phyloP scores from a whole-genome alignment of 1,140 invertebrate species.

The Diploscapter pachys region DNA sequence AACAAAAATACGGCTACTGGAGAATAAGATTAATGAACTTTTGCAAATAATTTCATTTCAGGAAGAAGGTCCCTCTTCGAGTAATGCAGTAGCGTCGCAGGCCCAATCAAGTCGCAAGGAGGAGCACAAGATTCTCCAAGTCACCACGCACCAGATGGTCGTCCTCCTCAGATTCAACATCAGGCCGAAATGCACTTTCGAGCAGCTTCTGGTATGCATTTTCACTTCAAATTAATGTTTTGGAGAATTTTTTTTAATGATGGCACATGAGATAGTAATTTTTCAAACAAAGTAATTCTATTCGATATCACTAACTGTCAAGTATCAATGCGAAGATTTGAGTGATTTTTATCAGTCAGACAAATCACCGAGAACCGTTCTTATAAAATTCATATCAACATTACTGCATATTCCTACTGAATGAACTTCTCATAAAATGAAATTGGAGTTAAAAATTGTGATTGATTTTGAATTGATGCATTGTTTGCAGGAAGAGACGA shows the following conservation, averaged over 20 bases:
- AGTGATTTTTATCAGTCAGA: too few species aligned
- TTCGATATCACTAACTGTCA: too few species aligned
- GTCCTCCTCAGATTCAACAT: conserved; percentile 96
- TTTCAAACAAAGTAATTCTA: too few species aligned
- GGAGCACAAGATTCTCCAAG: conserved; percentile 89
- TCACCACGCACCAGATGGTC: conserved; percentile 96
- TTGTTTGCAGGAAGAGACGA: conserved; percentile 84
- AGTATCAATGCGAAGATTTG: too few species aligned
- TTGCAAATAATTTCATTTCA: neutral
- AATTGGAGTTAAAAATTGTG: conserved; percentile 6
- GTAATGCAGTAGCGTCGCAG: neutral
- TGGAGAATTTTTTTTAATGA: too few species aligned
- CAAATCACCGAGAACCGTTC: too few species aligned
- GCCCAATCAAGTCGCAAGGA: conserved; percentile 49
- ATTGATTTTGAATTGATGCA: conserved; percentile 22
- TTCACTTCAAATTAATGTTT: neutral
- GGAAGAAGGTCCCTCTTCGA: neutral
- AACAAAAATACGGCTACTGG: neutral
- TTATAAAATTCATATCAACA: neutral
- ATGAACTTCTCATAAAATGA: neutral
- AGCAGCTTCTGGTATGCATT: conserved; percentile 64
- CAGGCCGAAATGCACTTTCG: conserved; percentile 80
- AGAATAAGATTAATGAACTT: conserved; percentile 11
- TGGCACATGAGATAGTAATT: too few species aligned
- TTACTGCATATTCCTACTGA: neutral